A percentile compares a stretch with the other conserved stretches of the same genome.
Evolutionary conservation across 2,113 vertebrate genomes (phyloP).

Genomic region (Lucifuga dentata): DNA sequence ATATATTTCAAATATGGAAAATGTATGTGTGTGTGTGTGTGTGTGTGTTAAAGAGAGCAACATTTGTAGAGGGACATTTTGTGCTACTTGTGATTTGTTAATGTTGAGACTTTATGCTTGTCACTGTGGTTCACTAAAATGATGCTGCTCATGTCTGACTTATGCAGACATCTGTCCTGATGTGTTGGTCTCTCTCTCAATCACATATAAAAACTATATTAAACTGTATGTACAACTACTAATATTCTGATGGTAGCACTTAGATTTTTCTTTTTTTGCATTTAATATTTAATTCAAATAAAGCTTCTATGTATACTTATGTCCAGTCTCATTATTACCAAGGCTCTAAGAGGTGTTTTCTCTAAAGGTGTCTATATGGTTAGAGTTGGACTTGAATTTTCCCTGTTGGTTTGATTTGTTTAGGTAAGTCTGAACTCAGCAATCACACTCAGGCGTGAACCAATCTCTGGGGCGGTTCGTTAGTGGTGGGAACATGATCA

Average conservation of each 20-base stretch:
- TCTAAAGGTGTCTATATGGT: too few species aligned
- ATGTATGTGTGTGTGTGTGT: neutral
- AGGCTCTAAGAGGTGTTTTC: too few species aligned
- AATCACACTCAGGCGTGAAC: too few species aligned
- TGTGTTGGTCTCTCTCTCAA: constrained; percentile 11
- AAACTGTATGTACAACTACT: constrained; percentile 22
- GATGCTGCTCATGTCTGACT: constrained; percentile 18
- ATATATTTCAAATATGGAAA: constrained; percentile 29
- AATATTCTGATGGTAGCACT: constrained; percentile 10
- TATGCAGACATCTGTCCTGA: constrained; percentile 9
- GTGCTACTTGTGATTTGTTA: constrained; percentile 9
- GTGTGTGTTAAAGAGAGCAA: constrained; percentile 7
- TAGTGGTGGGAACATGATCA: too few species aligned
- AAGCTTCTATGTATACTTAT: constrained; percentile 49
- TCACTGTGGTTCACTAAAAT: neutral
- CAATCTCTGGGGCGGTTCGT: too few species aligned
- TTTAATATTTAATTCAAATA: constrained; percentile 59
- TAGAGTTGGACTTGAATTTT: too few species aligned
- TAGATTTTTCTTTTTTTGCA: constrained; percentile 47
- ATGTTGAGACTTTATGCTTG: neutral
- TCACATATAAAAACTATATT: neutral
- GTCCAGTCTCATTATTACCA: neutral
- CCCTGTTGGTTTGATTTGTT: too few species aligned
- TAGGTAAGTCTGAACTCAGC: too few species aligned
- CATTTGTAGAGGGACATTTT: neutral